phyloP scores from a whole-genome alignment of 2,113 vertebrate genomes.

The Shinisaurus crocodilurus region DNA sequence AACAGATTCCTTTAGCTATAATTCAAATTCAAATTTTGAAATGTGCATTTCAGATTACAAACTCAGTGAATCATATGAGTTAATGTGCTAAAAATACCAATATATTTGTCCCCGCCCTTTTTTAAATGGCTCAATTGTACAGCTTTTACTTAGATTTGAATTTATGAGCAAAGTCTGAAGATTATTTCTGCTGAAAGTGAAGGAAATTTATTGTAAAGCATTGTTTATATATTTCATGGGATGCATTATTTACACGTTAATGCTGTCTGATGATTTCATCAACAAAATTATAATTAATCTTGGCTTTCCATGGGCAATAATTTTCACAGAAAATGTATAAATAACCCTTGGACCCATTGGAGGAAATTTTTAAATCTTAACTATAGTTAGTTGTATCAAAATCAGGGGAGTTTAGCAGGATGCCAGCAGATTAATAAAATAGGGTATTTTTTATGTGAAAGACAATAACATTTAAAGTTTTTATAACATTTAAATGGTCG shows the following conservation, averaged over 20 bases:
- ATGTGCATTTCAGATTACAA: background rate
- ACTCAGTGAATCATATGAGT: background rate
- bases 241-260: background rate
- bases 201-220: background rate
- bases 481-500: no score
- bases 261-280: background rate
- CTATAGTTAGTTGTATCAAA: background rate
- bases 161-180: background rate
- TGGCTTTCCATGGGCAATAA: background rate
- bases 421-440: background rate
- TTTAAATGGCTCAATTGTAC: background rate
- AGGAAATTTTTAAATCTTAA: no score
- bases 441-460: no score
- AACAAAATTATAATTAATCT: background rate
- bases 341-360: conserved; percentile 20
- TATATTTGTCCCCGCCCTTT: background rate
- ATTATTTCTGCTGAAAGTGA: background rate
- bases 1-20: background rate
- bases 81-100: background rate
- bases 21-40: background rate
- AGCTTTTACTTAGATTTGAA: background rate
- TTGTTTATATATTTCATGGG: background rate
- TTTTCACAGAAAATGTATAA: background rate
- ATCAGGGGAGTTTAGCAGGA: background rate
- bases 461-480: no score